A percentile compares a stretch with the other conserved stretches of the same genome.
Evolutionary conservation across 2,888 invertebrate genomes (phyloP).

Genomic region (Aradus depressus): DNA sequence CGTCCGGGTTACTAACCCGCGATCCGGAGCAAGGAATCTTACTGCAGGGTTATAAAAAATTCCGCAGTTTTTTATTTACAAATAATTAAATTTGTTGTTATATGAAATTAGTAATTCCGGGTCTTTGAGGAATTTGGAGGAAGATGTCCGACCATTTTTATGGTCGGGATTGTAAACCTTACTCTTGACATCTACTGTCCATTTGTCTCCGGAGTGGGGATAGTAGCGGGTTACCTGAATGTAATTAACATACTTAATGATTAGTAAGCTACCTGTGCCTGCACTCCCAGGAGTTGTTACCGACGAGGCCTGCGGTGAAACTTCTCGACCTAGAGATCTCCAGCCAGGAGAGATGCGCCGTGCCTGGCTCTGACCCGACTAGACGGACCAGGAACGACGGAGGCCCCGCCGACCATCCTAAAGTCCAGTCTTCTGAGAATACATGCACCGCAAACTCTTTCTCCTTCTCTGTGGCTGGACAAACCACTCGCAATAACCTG

Average conservation of each 20-base stretch:
- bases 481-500: conserved; percentile 53
- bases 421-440: conserved; percentile 69
- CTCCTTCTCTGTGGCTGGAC: conserved; percentile 57
- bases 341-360: conserved; percentile 58
- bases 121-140: background rate
- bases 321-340: conserved; percentile 55
- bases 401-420: conserved; percentile 37
- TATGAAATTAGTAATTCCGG: background rate
- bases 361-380: conserved; percentile 59
- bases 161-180: too few species aligned
- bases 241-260: too few species aligned
- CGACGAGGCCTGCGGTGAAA: conserved; percentile 38
- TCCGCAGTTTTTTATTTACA: too few species aligned
- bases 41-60: too few species aligned
- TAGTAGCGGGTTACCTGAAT: too few species aligned
- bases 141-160: background rate
- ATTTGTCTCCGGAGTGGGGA: too few species aligned
- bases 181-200: too few species aligned
- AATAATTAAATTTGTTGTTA: too few species aligned
- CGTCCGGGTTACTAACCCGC: too few species aligned
- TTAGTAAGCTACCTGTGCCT: conserved; percentile 34
- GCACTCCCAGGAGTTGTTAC: conserved; percentile 49
- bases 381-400: conserved; percentile 64
- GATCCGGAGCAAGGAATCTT: too few species aligned
- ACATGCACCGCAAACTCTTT: conserved; percentile 59